A percentile compares a stretch with the other conserved stretches of the same genome.
phyloP scores from a whole-genome alignment of 2,888 invertebrate species.

The Lottia gigantea region DNA sequence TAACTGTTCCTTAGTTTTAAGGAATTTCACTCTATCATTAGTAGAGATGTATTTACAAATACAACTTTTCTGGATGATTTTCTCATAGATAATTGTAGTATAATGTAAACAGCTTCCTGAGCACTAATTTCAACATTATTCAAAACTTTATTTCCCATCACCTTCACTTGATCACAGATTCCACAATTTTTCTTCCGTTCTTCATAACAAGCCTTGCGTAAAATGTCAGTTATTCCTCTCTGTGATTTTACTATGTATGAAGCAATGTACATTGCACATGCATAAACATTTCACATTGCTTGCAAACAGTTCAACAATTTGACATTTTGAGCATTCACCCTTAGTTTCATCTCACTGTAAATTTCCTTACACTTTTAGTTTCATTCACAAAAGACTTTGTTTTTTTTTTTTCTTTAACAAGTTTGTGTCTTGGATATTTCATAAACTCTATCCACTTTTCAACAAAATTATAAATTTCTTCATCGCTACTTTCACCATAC shows the following conservation, averaged over 20 bases:
- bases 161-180: conserved; percentile 31
- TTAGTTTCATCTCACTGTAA: no score
- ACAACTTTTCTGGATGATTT: conserved; percentile 28
- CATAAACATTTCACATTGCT: no score
- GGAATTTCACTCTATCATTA: conserved; percentile 43
- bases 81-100: conserved; percentile 42
- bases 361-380: no score
- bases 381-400: no score
- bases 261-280: conserved; percentile 27
- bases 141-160: conserved; percentile 34
- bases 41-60: conserved; percentile 42
- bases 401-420: no score
- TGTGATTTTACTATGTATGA: conserved; percentile 39
- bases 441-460: conserved; percentile 12
- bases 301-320: no score
- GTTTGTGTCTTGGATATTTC: conserved; percentile 23
- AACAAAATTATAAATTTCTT: not conserved
- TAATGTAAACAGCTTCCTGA: conserved; percentile 31
- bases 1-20: conserved; percentile 43
- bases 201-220: conserved; percentile 35
- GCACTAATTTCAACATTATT: conserved; percentile 42
- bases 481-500: no score
- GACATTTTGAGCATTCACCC: no score
- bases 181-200: conserved; percentile 20
- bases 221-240: conserved; percentile 38